phyloP scores from a whole-genome alignment of 2,888 invertebrate species.

The Eremobia ochroleuca region DNA sequence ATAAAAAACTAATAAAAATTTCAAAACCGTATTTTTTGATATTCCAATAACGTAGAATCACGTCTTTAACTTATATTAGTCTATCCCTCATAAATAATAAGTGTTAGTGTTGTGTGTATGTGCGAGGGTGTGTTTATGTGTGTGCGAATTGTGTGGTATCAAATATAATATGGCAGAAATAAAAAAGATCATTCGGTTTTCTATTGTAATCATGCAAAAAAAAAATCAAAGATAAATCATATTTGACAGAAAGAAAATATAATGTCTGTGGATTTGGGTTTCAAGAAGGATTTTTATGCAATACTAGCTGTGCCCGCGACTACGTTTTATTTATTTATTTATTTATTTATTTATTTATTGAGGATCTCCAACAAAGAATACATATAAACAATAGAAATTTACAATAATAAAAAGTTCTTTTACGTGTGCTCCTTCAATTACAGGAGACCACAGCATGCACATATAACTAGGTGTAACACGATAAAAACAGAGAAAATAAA shows the following conservation, averaged over 20 bases:
- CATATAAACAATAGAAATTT: too few species aligned
- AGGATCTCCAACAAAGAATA: too few species aligned
- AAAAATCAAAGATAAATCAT: conserved; percentile 34
- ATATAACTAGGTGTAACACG: too few species aligned
- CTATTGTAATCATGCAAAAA: conserved; percentile 35
- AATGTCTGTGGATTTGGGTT: conserved; percentile 19
- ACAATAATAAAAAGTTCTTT: too few species aligned
- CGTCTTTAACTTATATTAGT: conserved; percentile 16
- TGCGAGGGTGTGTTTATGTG: too few species aligned
- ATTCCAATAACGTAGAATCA: conserved; percentile 34
- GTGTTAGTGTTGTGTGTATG: neutral
- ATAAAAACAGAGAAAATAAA: too few species aligned
- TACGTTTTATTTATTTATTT: too few species aligned
- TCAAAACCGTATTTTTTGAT: conserved; percentile 13
- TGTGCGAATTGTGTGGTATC: neutral
- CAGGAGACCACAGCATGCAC: too few species aligned
- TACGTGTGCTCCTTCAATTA: too few species aligned
- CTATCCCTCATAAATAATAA: conserved; percentile 36
- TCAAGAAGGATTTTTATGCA: neutral
- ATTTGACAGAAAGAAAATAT: conserved; percentile 35
- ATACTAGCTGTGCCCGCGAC: neutral
- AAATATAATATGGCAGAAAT: conserved; percentile 16
- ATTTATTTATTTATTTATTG: too few species aligned
- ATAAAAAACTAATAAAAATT: conserved; percentile 28
- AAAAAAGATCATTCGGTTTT: conserved; percentile 38